Evolutionary conservation across 2,113 vertebrate genomes (phyloP).

Genomic region (Noctilio leporinus): DNA sequence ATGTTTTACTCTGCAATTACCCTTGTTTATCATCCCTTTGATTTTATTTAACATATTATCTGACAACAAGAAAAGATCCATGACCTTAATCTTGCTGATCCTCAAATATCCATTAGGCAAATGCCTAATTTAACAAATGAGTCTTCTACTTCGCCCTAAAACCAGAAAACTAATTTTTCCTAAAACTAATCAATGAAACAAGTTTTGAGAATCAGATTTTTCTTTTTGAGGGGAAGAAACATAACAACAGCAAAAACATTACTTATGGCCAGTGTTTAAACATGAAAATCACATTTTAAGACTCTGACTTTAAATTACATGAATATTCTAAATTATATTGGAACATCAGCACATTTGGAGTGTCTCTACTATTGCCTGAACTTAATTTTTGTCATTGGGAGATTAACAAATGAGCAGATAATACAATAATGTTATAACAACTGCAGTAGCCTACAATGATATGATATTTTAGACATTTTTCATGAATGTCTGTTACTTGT

Average conservation of each 20-base stretch:
- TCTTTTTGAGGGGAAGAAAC: background rate
- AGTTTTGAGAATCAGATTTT: conserved; percentile 1
- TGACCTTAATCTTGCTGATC: conserved; percentile 67
- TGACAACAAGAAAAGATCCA: conserved; percentile 68
- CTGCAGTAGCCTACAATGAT: background rate
- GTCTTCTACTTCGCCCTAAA: conserved; percentile 54
- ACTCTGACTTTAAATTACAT: background rate
- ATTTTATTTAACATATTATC: conserved; percentile 70
- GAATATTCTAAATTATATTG: background rate
- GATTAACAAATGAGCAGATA: background rate
- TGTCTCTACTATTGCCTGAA: background rate
- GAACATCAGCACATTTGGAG: too few relatives aligned
- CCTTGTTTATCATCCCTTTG: conserved; percentile 64
- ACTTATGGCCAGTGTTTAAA: background rate
- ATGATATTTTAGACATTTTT: background rate
- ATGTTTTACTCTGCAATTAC: conserved; percentile 53
- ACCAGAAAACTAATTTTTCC: conserved; percentile 58
- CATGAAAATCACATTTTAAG: background rate
- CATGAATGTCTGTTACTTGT: background rate
- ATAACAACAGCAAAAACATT: background rate
- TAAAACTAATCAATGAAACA: conserved; percentile 55
- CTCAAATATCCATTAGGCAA: conserved; percentile 55
- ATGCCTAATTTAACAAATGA: conserved; percentile 70
- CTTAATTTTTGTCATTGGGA: background rate
- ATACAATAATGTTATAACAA: background rate